Conservation (phyloP, 2,797 vertebrate genomes). For the Etheostoma perlongum region DNA sequence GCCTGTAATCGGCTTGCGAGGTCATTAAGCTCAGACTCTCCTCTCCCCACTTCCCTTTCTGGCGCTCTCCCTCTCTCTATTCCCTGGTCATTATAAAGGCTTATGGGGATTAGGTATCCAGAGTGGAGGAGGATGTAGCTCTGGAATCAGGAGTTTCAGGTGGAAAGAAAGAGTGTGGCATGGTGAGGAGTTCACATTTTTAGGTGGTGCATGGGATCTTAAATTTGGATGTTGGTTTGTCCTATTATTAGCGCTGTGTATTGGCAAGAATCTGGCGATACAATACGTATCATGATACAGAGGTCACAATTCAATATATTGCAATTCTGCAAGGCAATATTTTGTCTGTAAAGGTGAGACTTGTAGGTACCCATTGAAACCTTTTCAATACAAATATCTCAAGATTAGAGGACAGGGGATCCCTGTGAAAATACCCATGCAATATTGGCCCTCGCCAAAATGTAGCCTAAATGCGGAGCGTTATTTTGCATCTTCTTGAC, state of each 20-base stretch:
- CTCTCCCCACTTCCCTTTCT: slow-evolving; percentile 29
- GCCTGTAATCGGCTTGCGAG: slow-evolving; percentile 71
- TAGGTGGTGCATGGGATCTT: background rate
- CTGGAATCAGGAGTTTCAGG: slow-evolving; percentile 58
- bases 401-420: too few relatives aligned
- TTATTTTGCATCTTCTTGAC: too few relatives aligned
- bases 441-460: too few relatives aligned
- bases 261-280: too few relatives aligned
- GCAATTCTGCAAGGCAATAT: too few relatives aligned
- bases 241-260: background rate
- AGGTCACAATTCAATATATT: too few relatives aligned
- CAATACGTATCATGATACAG: too few relatives aligned
- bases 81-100: slow-evolving; percentile 60
- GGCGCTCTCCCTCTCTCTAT: slow-evolving; percentile 13
- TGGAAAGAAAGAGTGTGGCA: slow-evolving; percentile 16
- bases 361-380: too few relatives aligned
- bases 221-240: background rate
- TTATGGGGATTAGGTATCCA: slow-evolving; percentile 74
- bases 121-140: slow-evolving; percentile 51
- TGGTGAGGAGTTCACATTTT: background rate
- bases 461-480: too few relatives aligned
- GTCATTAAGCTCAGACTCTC: slow-evolving; percentile 69
- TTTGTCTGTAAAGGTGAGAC: too few relatives aligned
- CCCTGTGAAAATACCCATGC: too few relatives aligned
- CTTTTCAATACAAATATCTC: too few relatives aligned